Percentiles rank a stretch among this genome's conserved stretches.
Conservation (phyloP, 2,113 vertebrate species). For the Notiomystis cincta region DNA sequence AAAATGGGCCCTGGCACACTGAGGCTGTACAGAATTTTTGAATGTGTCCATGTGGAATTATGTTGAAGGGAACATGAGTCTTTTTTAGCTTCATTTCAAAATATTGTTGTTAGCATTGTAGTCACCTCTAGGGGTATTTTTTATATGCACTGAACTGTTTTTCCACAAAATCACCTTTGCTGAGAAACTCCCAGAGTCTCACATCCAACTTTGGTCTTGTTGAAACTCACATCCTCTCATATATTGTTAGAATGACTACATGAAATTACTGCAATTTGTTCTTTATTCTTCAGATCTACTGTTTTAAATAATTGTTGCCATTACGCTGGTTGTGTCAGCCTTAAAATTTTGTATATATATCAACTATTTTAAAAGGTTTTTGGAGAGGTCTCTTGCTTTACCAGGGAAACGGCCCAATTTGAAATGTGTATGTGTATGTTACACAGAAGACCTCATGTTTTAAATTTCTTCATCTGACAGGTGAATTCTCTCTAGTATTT, state of each 20-base stretch:
- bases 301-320: neutral
- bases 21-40: neutral
- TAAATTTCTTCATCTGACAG: neutral
- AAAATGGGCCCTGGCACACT: neutral
- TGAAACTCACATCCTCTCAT: neutral
- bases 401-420: neutral
- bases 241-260: neutral
- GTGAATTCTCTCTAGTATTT: constrained; percentile 22
- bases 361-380: neutral
- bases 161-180: neutral
- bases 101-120: neutral
- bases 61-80: neutral
- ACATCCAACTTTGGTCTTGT: neutral
- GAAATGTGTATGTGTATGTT: neutral
- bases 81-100: constrained; percentile 17
- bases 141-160: neutral
- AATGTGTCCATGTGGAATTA: neutral
- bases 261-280: neutral
- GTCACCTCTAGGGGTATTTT: neutral
- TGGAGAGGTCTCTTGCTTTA: neutral
- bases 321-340: neutral
- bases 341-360: neutral
- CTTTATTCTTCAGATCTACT: neutral
- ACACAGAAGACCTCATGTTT: neutral
- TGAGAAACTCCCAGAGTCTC: neutral